Evolutionary conservation across 2,888 invertebrate species (phyloP).

Genomic region (Cyclophora albipunctata): DNA sequence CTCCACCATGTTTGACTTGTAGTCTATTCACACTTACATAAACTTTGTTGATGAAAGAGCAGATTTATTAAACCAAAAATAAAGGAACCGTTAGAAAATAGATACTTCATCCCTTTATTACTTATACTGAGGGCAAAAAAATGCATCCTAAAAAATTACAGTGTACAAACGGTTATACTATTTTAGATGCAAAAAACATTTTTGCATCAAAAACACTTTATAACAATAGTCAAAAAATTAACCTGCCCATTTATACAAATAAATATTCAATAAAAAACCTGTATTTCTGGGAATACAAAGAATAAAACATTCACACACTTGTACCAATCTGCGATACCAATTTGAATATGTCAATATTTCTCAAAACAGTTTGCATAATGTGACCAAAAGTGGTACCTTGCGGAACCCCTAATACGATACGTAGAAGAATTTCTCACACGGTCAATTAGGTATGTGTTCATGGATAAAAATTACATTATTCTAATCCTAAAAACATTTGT

Average conservation of each 20-base stretch:
- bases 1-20: too few species aligned
- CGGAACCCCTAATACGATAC: slow-evolving; percentile 2
- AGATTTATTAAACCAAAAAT: too few species aligned
- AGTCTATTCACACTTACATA: too few species aligned
- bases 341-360: slow-evolving; percentile 49
- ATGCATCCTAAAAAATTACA: not conserved
- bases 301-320: slow-evolving; percentile 51
- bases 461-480: slow-evolving; percentile 45
- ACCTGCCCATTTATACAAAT: slow-evolving; percentile 14
- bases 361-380: slow-evolving; percentile 34
- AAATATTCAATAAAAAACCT: slow-evolving; percentile 15
- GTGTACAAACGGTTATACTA: not conserved
- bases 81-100: too few species aligned
- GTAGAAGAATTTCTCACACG: slow-evolving; percentile 42
- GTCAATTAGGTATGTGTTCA: slow-evolving; percentile 53
- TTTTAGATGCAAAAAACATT: not conserved
- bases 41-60: too few species aligned
- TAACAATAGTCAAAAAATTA: slow-evolving; percentile 4
- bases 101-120: too few species aligned
- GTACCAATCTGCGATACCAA: slow-evolving; percentile 24
- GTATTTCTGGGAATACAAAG: slow-evolving; percentile 38
- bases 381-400: slow-evolving; percentile 21
- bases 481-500: slow-evolving; percentile 50
- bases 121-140: too few species aligned
- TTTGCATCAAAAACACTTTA: slow-evolving; percentile 1